Evolutionary conservation across 2,888 invertebrate genomes (phyloP).

Genomic region (Drosophila anceps): DNA sequence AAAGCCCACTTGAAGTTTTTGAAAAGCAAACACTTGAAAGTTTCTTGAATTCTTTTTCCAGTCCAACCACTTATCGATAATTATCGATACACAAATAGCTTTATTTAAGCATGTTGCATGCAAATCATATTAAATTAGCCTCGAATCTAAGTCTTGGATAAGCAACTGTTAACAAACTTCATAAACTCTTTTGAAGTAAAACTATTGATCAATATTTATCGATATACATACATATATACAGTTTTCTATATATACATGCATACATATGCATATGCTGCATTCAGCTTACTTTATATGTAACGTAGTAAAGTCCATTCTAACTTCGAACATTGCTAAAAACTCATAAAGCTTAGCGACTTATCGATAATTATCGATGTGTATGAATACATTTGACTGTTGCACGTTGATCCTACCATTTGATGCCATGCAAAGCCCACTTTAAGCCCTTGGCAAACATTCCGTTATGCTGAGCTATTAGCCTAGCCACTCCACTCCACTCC

Average conservation of each 20-base stretch:
- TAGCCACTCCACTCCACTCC: conserved; percentile 25
- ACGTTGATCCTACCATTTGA: conserved; percentile 6
- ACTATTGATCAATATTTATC: neutral
- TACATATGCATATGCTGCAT: neutral
- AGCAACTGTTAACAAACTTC: neutral
- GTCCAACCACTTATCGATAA: conserved; percentile 9
- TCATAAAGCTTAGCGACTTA: neutral
- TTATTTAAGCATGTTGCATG: neutral
- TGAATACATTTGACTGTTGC: neutral
- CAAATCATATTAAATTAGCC: neutral
- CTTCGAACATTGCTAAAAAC: neutral
- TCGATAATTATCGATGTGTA: conserved; percentile 6
- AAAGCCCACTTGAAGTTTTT: neutral
- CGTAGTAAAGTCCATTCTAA: neutral
- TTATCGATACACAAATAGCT: neutral
- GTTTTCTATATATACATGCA: neutral
- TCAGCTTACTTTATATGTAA: neutral
- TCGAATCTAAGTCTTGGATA: neutral
- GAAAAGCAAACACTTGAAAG: neutral
- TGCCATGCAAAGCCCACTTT: conserved; percentile 22
- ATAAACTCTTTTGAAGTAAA: neutral
- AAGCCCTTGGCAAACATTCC: conserved; percentile 43
- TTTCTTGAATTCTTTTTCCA: neutral
- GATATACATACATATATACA: no score
- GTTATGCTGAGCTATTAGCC: conserved; percentile 51